Base-by-base conservation (phyloP, 1,140 invertebrate genomes). In the Drosophila chauvacae region DNA sequence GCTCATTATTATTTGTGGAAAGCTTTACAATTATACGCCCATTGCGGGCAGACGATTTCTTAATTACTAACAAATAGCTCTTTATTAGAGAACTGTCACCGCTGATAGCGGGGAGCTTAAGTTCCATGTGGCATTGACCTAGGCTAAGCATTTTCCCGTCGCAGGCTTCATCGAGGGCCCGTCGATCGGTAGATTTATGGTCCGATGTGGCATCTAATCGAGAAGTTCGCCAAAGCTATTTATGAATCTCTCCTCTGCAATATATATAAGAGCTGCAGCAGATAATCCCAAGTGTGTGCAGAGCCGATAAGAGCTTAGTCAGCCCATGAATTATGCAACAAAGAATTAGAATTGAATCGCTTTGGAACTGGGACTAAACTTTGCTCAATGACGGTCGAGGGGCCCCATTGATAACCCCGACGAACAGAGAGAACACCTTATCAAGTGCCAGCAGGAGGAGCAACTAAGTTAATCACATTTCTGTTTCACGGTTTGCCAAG, bases 311-410 rank as follows among this genome's bases (percentile, higher is more conserved):
- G 74, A 28, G 10, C 26, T 47, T 66, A 74, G 11, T 55, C 56
- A 69, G 73, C 39, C n/a, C 23, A 44, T 44, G 56, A 53, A 77
- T 68, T 77, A 77, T 77, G 62, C 62, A 77, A 77, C 61, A 18
- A 39, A 11, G 20, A 23, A 56, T 56, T 56, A 23, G 14, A 56
- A 26, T 0, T 35, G 7, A 55, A 23, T 6, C n/a, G 30, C 7
- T 14, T 13, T 14, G 20, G 41, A 68, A 60, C 35, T 41, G 66
- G n/a, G 28, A 44, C 51, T 42, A 59, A 71, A 71, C 66, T 71
- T 37, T 72, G 69, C 66, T 71, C 69, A 72, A 72, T 71, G 69
- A 45, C 69, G 28, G 64, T 18, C 37, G 51, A 23, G 35, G 51
- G 33, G 33, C 18, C 23, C 45, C 30, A 44, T 51, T 72, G 69